Base-by-base conservation (phyloP, 2,888 invertebrate species). In the Torymus texanus region DNA sequence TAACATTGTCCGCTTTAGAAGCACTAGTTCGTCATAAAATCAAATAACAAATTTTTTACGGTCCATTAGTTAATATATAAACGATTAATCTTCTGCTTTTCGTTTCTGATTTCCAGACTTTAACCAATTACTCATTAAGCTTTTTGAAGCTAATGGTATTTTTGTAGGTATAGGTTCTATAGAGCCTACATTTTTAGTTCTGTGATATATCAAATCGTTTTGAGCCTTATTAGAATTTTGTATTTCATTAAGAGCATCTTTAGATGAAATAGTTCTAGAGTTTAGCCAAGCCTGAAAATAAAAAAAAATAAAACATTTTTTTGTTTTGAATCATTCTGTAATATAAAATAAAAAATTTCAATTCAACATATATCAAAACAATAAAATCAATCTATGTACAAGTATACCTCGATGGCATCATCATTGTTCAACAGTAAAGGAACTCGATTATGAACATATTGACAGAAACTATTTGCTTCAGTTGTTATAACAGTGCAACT, bases 401-500 rank as follows among this genome's bases (percentile, higher is more conserved):
- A 8, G 10, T 8, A 41, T 62, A 78, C 81, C 58, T 81, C 68
- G 50, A 81, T 29, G 66, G 65, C 70, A 29, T 41, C 3, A 10
- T 81, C 74, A 12, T 74, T 16, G 11, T 73, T 13, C 2, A 81
- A 65, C 18, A 81, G 59, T 21, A 81, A 14, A 56, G 81, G 81
- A 51, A 66, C 29, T 65, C 81, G 65, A 58, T 73, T 65, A 62
- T 81, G 74, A 12, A 81, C 55, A 41, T 41, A 41, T 74, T 79
- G 16, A 10, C 63, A 50, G 10, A 72, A 21, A 58, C 58, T 55
- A 5, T 61, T 41, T 62, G 81, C 63, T 72, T 77, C 79, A n/a
- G 73, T 74, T 18, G 81, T 81, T 58, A 81, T 77, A 13, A 81
- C 55, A 24, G 79, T 81, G 12, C 79, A 79, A 75, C 41, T 81